A percentile compares a stretch with the other conserved stretches of the same genome.
These are phyloP conservation scores for Sarcophaga caerulescens DNA, from an alignment of 2,888 invertebrate genomes.

Conservation along the genomic window DNA sequence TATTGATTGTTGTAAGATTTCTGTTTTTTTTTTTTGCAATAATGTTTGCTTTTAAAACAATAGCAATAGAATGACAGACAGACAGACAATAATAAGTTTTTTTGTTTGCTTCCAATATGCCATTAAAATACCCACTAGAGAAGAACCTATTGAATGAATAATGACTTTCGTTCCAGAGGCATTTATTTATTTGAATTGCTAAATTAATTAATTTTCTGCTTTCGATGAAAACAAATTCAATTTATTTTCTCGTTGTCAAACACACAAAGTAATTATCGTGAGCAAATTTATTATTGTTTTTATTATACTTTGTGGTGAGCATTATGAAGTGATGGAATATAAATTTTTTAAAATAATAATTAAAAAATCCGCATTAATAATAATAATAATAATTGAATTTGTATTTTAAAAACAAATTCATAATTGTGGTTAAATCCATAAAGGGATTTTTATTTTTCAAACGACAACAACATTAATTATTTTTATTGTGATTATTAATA, in stretches of 20 bases:
- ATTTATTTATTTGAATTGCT: not conserved
- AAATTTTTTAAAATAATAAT: slow-evolving; percentile 1
- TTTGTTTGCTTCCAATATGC: not conserved
- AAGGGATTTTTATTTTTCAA: not conserved
- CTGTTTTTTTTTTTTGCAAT: not conserved
- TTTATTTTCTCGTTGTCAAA: not conserved
- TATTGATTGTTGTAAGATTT: no score
- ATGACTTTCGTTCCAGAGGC: not conserved
- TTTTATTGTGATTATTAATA: not conserved
- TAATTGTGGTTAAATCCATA: slow-evolving; percentile 37
- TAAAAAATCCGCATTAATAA: slow-evolving; percentile 26
- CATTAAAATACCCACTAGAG: not conserved
- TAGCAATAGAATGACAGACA: not conserved
- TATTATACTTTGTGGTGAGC: slow-evolving; percentile 21
- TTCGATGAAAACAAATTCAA: not conserved
- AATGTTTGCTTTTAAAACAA: slow-evolving; percentile 85
- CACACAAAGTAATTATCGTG: slow-evolving; percentile 24
- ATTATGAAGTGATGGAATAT: not conserved
- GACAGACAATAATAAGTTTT: not conserved
- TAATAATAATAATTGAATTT: slow-evolving; percentile 2
- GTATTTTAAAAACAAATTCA: slow-evolving; percentile 42
- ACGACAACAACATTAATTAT: not conserved
- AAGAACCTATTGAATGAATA: not conserved
- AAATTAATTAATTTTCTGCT: not conserved
- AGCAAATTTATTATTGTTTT: not conserved